Evolutionary conservation across 2,888 invertebrate genomes (phyloP), one percentile per base, ranked within the genome.

Genomic region (Hypomecis punctinalis): DNA sequence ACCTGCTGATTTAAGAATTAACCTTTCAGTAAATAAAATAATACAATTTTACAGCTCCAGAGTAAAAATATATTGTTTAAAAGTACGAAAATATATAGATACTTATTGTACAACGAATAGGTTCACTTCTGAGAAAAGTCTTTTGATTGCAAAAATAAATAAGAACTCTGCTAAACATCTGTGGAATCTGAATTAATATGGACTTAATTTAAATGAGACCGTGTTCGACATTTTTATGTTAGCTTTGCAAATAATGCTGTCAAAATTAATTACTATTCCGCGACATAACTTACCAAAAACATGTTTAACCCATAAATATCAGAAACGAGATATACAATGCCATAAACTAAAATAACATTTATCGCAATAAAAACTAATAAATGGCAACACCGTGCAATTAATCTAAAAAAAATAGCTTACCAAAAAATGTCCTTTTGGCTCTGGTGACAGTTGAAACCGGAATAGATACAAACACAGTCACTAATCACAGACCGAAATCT

Each of bases 401-500:
- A 52, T 64, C 52, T 54, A 23, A 43, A 66, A 63, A 64, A 68
- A 68, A 61, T 45, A 67, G 76, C 82, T 79, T 61, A 81, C 84
- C 81, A 66, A 76, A 76, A 71, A 73, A 69, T 69, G 77, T 76
- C 77, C 77, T 76, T 78, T 76, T 75, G 75, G 74, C 65, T 69
- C 63, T 68, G 71, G 82, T 73, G 78, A 83, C 78, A 81, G 80
- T 77, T 79, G 77, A 79, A 79, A 76, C 79, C 70, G 74, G 71
- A 78, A 76, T 75, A 72, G 72, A 74, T 69, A 75, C 76, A 76
- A 81, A 78, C 75, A 69, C 71, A 75, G 76, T 71, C 84, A 84
- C 82, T 73, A 74, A 82, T 80, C 85, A 85, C 85, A 80, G 54
- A 66, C 69, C 67, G 71, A 77, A 63, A 79, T 77, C 71, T 69